phyloP scores from a whole-genome alignment of 2,113 vertebrate genomes.

The Okapia johnstoni region DNA sequence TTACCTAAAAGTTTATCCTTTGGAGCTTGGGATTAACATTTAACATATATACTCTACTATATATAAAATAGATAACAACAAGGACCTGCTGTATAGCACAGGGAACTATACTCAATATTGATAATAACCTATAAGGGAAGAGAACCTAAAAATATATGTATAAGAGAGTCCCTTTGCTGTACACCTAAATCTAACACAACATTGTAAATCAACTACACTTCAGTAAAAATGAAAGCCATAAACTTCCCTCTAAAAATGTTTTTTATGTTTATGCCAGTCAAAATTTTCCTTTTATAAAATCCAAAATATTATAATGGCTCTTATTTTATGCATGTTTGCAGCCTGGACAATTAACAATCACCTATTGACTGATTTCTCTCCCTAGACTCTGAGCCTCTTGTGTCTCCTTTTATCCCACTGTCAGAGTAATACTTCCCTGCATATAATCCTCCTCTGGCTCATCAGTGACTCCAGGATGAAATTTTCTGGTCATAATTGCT shows the following conservation, averaged over 20 bases:
- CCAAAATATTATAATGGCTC: neutral
- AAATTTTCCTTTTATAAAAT: neutral
- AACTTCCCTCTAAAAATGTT: neutral
- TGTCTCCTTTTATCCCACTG: neutral
- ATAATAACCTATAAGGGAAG: neutral
- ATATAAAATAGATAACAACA: neutral
- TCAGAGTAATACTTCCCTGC: neutral
- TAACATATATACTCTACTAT: neutral
- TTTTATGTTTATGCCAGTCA: neutral
- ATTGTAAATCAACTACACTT: neutral
- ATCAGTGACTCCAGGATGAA: neutral
- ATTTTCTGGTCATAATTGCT: neutral
- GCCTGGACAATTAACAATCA: neutral
- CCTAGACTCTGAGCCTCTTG: neutral
- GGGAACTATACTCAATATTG: neutral
- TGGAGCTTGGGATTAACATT: neutral
- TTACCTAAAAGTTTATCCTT: neutral
- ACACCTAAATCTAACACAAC: neutral
- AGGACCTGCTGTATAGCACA: neutral
- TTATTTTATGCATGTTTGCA: neutral
- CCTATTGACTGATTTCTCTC: neutral
- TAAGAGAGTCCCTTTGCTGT: neutral
- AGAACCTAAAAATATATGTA: neutral
- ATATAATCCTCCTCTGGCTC: neutral
- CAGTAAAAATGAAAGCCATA: neutral